phyloP scores from a whole-genome alignment of 2,888 invertebrate species.

The Chironomus tentans region DNA sequence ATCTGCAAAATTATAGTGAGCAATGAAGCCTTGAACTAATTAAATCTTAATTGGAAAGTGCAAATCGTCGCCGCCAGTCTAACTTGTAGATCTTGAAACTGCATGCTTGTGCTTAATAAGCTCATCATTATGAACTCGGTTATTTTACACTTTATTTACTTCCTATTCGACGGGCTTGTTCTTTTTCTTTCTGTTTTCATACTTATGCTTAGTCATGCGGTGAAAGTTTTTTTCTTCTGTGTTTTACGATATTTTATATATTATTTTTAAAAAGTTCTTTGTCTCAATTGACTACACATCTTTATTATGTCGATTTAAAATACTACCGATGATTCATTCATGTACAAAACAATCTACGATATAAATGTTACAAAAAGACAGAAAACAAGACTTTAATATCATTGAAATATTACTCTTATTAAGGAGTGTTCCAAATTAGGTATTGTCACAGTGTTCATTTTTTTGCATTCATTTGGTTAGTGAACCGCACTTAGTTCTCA shows the following conservation, averaged over 20 bases:
- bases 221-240: not conserved
- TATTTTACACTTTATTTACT: too few relatives aligned
- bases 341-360: too few relatives aligned
- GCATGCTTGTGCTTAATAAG: not conserved
- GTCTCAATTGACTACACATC: not conserved
- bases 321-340: too few relatives aligned
- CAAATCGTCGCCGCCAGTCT: not conserved
- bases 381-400: not conserved
- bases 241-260: not conserved
- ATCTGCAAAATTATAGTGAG: not conserved
- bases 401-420: not conserved
- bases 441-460: not conserved
- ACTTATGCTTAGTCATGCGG: not conserved
- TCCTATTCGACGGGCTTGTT: not conserved
- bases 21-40: not conserved
- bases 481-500: slow-evolving; percentile 6
- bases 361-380: not conserved
- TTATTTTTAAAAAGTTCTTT: not conserved
- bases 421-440: slow-evolving; percentile 20
- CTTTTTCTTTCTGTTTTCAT: not conserved
- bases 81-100: not conserved
- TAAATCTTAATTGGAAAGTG: not conserved
- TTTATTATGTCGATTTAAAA: too few relatives aligned
- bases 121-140: not conserved
- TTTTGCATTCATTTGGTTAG: not conserved